Evolutionary conservation across 2,113 vertebrate species (phyloP), one percentile per base, ranked within the genome.

Genomic region (Stegastes partitus): DNA sequence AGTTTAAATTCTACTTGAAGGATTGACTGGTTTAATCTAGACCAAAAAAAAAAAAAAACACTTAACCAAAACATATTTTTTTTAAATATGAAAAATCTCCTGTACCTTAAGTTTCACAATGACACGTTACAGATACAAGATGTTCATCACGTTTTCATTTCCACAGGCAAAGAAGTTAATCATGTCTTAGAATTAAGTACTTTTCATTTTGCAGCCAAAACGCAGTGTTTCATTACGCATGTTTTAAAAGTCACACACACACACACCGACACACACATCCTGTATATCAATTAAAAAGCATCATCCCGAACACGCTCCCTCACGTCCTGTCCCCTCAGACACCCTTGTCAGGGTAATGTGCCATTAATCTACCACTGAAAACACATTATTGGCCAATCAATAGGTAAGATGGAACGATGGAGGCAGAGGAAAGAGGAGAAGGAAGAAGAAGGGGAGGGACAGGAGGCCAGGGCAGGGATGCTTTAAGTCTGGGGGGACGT

Each of bases 361-460:
- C 90, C 77, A 92, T 89, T 88, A 92, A 83, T 74, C 82, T 88
- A 85, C 87, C 78, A 75, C 92, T 92, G 88, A 94, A 87, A 92
- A 92, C 84, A 92, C 77, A 73, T 53, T 88, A 94, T 87, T 93
- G 93, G 94, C 92, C 75, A 87, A 86, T 93, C 91, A 92, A 93
- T 93, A 91, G 75, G 72, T 67, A 47, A 65, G 61, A 92, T 90
- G 86, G 89, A 89, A 73, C 78, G 85, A 83, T 87, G 78, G 74
- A 87, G 86, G 81, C 76, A 86, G 79, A 87, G 83, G 87, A 85
- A 90, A 87, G 82, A 78, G 83, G 82, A 90, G 84, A 88, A 85
- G 88, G 31, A 34, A 34, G 79, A 88, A 78, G 84, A 37, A 83
- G 62, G 53, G 69, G 68, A 81, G 68, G 74, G 53, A 84, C 76